A percentile compares a stretch with the other conserved stretches of the same genome.
phyloP scores from a whole-genome alignment of 2,888 invertebrate species.

The Lathronympha strigana region DNA sequence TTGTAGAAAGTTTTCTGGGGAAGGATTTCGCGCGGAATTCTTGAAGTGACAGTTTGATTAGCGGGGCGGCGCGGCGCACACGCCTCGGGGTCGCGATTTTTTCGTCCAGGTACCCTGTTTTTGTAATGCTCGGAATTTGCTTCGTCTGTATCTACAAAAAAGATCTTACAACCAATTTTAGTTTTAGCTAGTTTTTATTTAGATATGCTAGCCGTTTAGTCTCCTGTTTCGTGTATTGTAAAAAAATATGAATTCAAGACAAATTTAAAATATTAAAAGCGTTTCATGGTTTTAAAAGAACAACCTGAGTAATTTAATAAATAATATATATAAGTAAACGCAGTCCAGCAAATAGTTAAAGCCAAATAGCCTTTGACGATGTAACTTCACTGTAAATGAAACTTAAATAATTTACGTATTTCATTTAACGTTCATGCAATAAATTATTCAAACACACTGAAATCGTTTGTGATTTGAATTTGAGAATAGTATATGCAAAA shows the following conservation, averaged over 20 bases:
- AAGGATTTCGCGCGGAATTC: slow-evolving; percentile 81
- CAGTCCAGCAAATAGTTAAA: too few relatives aligned
- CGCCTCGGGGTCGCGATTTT: slow-evolving; percentile 56
- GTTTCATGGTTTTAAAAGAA: too few relatives aligned
- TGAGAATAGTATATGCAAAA: too few relatives aligned
- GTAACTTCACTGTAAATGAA: too few relatives aligned
- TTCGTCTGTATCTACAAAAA: slow-evolving; percentile 57
- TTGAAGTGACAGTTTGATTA: slow-evolving; percentile 84
- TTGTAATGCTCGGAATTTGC: slow-evolving; percentile 75
- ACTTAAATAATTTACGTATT: too few relatives aligned
- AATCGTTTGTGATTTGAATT: too few relatives aligned
- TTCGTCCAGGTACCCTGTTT: slow-evolving; percentile 53
- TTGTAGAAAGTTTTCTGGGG: slow-evolving; percentile 78
- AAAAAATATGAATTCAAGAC: not conserved
- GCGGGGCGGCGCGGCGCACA: slow-evolving; percentile 75
- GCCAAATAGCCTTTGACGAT: too few relatives aligned
- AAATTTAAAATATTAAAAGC: not conserved
- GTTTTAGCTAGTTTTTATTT: not conserved
- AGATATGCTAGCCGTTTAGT: not conserved
- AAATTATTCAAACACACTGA: too few relatives aligned
- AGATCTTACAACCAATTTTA: slow-evolving; percentile 43
- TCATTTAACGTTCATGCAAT: too few relatives aligned
- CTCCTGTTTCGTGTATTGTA: not conserved
- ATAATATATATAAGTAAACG: too few relatives aligned
- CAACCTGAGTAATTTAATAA: too few relatives aligned